Conservation (phyloP, 2,888 invertebrate genomes). For the Lathronympha strigana region DNA sequence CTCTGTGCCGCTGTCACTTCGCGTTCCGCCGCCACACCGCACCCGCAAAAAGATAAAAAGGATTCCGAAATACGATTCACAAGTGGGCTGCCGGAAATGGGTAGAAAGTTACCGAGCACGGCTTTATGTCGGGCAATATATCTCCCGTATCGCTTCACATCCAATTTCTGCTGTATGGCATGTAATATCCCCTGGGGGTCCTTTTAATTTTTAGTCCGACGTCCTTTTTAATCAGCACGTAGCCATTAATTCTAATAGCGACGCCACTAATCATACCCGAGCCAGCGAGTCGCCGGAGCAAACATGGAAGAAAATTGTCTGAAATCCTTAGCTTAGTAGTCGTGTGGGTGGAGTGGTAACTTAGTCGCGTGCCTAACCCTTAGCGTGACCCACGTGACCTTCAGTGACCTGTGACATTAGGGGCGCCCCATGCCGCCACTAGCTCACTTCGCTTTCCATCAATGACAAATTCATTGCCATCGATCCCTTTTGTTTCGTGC, state of each 20-base stretch:
- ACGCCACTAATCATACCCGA: slow-evolving; percentile 42
- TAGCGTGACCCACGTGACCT: slow-evolving; percentile 59
- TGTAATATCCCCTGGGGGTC: slow-evolving; percentile 75
- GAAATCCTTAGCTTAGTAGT: slow-evolving; percentile 35
- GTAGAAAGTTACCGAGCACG: slow-evolving; percentile 78
- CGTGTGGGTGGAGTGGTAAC: slow-evolving; percentile 46
- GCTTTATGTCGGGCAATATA: slow-evolving; percentile 81
- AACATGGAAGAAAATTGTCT: slow-evolving; percentile 41
- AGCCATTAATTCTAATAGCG: slow-evolving; percentile 62
- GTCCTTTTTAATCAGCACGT: slow-evolving; percentile 69
- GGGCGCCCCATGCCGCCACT: slow-evolving; percentile 54
- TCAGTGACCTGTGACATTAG: slow-evolving; percentile 66
- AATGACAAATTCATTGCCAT: slow-evolving; percentile 39
- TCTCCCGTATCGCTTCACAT: slow-evolving; percentile 76
- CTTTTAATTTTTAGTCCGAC: slow-evolving; percentile 72
- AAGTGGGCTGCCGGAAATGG: slow-evolving; percentile 82
- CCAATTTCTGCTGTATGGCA: slow-evolving; percentile 81
- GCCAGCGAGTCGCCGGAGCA: slow-evolving; percentile 37
- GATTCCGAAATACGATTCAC: slow-evolving; percentile 81
- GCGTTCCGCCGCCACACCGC: slow-evolving; percentile 68
- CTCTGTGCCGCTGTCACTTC: slow-evolving; percentile 80
- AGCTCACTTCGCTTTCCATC: slow-evolving; percentile 51
- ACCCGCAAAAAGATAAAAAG: slow-evolving; percentile 81
- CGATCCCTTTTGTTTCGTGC: slow-evolving; percentile 32
- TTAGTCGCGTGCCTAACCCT: slow-evolving; percentile 65